These are phyloP conservation scores for Amitus sp. DNA, from an alignment of 2,888 invertebrate genomes.

Conservation along the genomic window DNA sequence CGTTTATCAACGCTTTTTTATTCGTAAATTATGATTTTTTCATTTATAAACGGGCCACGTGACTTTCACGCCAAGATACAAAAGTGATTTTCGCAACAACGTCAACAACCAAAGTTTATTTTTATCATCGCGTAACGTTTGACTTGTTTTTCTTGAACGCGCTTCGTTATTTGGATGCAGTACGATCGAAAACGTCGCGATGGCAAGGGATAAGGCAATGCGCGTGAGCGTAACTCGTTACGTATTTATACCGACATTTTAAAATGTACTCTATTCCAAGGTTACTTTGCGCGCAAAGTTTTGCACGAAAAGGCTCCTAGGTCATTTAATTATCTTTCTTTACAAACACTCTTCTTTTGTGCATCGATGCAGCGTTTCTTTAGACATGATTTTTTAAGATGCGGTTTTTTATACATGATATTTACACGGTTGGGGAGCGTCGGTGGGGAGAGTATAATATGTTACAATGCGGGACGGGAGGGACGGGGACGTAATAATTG, in stretches of 20 bases:
- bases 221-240: constrained; percentile 17
- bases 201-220: constrained; percentile 20
- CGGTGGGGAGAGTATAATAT: constrained; percentile 9
- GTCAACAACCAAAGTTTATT: neutral
- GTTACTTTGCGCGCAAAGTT: constrained; percentile 6
- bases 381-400: constrained; percentile 10
- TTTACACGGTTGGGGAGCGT: constrained; percentile 11
- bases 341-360: constrained; percentile 20
- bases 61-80: constrained; percentile 12
- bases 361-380: constrained; percentile 15
- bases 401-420: constrained; percentile 14
- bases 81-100: neutral
- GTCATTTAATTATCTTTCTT: constrained; percentile 22
- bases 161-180: constrained; percentile 12
- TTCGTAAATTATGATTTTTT: constrained; percentile 37
- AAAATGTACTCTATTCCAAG: constrained; percentile 3
- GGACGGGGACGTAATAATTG: constrained; percentile 9
- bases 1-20: constrained; percentile 20
- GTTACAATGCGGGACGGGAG: constrained; percentile 4
- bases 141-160: constrained; percentile 2
- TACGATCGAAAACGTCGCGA: constrained; percentile 15
- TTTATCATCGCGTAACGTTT: neutral
- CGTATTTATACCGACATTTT: constrained; percentile 5
- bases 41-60: constrained; percentile 8
- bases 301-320: constrained; percentile 13